These are phyloP conservation scores for Parazoanthus atlanticus DNA, from an alignment of 92 coral and sea anemone species.

Conservation along the genomic window DNA sequence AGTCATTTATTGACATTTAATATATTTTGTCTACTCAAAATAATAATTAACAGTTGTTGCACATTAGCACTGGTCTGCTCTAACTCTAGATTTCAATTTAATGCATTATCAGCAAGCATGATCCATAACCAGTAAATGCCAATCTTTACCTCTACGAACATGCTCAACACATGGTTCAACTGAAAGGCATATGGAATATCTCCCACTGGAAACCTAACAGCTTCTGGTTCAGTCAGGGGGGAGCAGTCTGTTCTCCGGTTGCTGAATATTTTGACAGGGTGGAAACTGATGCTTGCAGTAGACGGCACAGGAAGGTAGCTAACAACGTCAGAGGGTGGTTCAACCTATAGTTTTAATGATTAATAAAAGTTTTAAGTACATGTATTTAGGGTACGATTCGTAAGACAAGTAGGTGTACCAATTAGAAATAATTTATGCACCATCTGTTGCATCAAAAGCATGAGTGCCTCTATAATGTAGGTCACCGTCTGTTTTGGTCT, in stretches of 20 bases:
- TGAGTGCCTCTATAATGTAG: no score
- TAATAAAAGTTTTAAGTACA: no score
- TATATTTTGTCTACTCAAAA: neutral
- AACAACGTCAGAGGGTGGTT: slow-evolving; percentile 80
- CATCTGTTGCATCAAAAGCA: no score
- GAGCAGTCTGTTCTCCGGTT: slow-evolving; percentile 73
- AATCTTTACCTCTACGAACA: slow-evolving; percentile 84
- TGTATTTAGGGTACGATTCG: no score
- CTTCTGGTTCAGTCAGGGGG: slow-evolving; percentile 60
- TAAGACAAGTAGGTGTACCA: no score
- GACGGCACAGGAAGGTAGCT: slow-evolving; percentile 93
- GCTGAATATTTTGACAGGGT: slow-evolving; percentile 82
- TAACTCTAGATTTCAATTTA: neutral
- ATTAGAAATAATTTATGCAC: no score
- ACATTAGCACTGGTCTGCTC: neutral
- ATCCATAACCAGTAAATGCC: neutral
- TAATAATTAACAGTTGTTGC: neutral
- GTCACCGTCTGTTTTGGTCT: no score
- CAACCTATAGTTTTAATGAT: slow-evolving; percentile 48
- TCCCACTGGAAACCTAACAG: slow-evolving; percentile 66
- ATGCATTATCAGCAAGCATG: neutral
- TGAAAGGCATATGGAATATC: slow-evolving; percentile 91
- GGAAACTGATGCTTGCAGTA: slow-evolving; percentile 86
- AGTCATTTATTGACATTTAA: no score
- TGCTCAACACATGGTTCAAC: slow-evolving; percentile 81